phyloP scores from a whole-genome alignment of 2,113 vertebrate genomes.

The Chlorocebus sabaeus region DNA sequence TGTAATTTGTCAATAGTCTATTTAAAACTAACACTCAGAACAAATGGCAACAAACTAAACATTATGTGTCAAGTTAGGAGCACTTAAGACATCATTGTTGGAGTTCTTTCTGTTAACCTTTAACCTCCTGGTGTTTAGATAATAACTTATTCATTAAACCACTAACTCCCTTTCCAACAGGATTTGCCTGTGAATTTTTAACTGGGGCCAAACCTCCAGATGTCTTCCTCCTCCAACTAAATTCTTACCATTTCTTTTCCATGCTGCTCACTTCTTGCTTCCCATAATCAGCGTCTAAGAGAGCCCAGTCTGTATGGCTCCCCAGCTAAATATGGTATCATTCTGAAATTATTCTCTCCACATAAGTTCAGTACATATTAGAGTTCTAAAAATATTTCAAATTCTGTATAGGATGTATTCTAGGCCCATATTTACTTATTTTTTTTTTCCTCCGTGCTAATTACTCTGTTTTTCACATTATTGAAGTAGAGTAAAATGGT shows the following conservation, averaged over 20 bases:
- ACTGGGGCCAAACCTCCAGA: slow-evolving; percentile 20
- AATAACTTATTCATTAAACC: slow-evolving; percentile 67
- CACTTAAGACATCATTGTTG: slow-evolving; percentile 59
- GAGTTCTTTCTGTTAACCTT: slow-evolving; percentile 30
- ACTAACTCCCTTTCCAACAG: slow-evolving; percentile 59
- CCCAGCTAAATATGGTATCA: not conserved
- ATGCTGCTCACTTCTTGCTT: not conserved
- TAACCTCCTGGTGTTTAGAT: slow-evolving; percentile 50
- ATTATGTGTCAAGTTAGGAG: not conserved
- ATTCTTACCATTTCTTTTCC: not conserved
- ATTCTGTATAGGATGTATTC: not conserved
- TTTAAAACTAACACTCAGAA: not conserved
- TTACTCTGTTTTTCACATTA: not conserved
- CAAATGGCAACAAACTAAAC: not conserved
- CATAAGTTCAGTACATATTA: not conserved
- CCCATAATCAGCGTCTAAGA: not conserved
- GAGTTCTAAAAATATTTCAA: not conserved
- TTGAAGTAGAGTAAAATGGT: not conserved
- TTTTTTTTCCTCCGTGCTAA: not conserved
- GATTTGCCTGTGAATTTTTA: slow-evolving; percentile 65
- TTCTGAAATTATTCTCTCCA: not conserved
- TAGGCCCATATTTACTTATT: not conserved
- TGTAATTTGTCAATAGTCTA: not conserved
- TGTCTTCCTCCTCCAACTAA: not conserved
- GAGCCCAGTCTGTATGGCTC: not conserved